These are phyloP conservation scores for Carabus problematicus DNA, from an alignment of 2,888 invertebrate species.

Conservation along the genomic window DNA sequence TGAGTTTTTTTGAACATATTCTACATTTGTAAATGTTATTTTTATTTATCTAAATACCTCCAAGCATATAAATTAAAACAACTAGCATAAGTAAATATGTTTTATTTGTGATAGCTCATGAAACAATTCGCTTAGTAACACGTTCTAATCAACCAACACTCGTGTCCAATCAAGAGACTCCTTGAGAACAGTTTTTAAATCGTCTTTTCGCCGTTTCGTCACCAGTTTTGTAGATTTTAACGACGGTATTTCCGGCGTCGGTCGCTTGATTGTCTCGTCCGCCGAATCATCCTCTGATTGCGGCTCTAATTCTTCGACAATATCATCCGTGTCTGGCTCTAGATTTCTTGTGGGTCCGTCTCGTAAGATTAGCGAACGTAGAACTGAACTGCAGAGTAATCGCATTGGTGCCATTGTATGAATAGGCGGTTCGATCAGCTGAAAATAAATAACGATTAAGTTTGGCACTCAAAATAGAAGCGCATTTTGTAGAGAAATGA, in stretches of 20 bases:
- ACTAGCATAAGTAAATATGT: neutral
- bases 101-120: neutral
- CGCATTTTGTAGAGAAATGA: neutral
- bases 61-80: neutral
- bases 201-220: neutral
- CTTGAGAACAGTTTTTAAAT: slow-evolving; percentile 7
- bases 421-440: slow-evolving; percentile 55
- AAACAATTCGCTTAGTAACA: neutral
- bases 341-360: slow-evolving; percentile 53
- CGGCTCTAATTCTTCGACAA: slow-evolving; percentile 1
- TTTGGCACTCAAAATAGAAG: neutral
- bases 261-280: neutral
- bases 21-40: too few species aligned
- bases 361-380: slow-evolving; percentile 53
- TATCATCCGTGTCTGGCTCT: slow-evolving; percentile 53
- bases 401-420: slow-evolving; percentile 56
- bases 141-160: neutral
- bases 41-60: too few species aligned
- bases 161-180: neutral
- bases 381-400: slow-evolving; percentile 51
- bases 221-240: slow-evolving; percentile 8
- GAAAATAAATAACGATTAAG: slow-evolving; percentile 48
- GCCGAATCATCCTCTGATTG: slow-evolving; percentile 28
- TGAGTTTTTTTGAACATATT: too few species aligned
- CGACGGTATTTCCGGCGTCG: neutral